Percentiles rank a stretch among this genome's conserved stretches.
phyloP scores from a whole-genome alignment of 1,140 invertebrate genomes.

The Diprion similis region DNA sequence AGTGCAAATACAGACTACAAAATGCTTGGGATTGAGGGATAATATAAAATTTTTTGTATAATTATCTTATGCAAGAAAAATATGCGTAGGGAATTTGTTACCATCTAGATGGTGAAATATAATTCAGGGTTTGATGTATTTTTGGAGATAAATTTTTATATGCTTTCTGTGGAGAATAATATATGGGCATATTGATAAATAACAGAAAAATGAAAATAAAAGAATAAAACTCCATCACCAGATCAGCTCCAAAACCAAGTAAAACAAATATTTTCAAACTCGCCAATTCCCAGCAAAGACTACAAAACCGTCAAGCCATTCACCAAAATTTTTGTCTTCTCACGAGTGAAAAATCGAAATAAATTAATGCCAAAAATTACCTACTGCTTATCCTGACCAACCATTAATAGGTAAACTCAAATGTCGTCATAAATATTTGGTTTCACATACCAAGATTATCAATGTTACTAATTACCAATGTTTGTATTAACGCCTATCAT shows the following conservation, averaged over 20 bases:
- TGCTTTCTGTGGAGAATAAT: conserved; percentile 8
- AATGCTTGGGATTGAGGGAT: neutral
- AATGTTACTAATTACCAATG: too few species aligned
- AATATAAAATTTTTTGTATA: neutral
- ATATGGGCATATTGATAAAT: conserved; percentile 6
- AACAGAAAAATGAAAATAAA: conserved; percentile 6
- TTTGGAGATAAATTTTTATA: neutral
- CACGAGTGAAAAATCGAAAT: neutral
- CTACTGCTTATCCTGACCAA: too few species aligned
- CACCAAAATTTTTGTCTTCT: conserved; percentile 30
- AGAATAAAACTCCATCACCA: conserved; percentile 37
- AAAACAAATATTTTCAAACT: conserved; percentile 15
- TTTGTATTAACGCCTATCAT: too few species aligned
- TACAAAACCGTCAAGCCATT: conserved; percentile 45
- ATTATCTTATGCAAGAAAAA: neutral
- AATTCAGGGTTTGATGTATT: neutral
- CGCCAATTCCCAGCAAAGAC: conserved; percentile 20
- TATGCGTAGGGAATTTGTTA: neutral
- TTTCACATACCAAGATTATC: too few species aligned
- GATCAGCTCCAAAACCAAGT: conserved; percentile 35
- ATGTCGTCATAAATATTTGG: too few species aligned
- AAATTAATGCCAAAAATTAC: neutral
- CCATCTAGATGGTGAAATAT: neutral
- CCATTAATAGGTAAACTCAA: too few species aligned
- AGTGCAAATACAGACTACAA: conserved; percentile 7